Evolutionary conservation across 2,113 vertebrate species (phyloP).

Genomic region (Bujurquina vittata): DNA sequence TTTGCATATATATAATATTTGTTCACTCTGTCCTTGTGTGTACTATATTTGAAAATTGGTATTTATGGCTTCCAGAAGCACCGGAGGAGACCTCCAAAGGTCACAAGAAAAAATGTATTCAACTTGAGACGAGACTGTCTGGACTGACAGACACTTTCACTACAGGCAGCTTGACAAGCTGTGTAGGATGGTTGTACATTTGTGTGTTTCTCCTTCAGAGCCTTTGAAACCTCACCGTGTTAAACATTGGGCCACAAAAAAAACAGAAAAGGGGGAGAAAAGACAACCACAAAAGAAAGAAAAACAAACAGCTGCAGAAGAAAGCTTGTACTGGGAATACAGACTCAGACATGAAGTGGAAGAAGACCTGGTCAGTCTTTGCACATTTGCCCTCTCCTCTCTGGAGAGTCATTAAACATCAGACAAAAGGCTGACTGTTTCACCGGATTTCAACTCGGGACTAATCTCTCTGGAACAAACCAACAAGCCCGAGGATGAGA

Average conservation of each 20-base stretch:
- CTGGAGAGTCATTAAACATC: slow-evolving; percentile 57
- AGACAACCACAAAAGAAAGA: not conserved
- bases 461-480: slow-evolving; percentile 39
- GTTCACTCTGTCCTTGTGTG: slow-evolving; percentile 35
- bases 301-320: slow-evolving; percentile 18
- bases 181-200: not conserved
- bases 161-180: slow-evolving; percentile 7
- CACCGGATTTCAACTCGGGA: slow-evolving; percentile 44
- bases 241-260: not conserved
- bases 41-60: slow-evolving; percentile 29
- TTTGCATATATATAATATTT: slow-evolving; percentile 47
- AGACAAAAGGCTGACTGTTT: slow-evolving; percentile 71
- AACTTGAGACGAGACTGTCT: slow-evolving; percentile 34
- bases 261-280: not conserved
- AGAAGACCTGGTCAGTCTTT: slow-evolving; percentile 23
- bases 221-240: not conserved
- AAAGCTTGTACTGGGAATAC: not conserved
- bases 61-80: slow-evolving; percentile 24
- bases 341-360: not conserved
- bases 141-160: slow-evolving; percentile 26
- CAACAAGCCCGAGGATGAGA: slow-evolving; percentile 24
- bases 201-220: not conserved
- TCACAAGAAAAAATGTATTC: slow-evolving; percentile 17
- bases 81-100: not conserved
- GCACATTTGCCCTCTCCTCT: slow-evolving; percentile 45